phyloP scores from a whole-genome alignment of 2,888 invertebrate genomes.

The Heliconius hortense region DNA sequence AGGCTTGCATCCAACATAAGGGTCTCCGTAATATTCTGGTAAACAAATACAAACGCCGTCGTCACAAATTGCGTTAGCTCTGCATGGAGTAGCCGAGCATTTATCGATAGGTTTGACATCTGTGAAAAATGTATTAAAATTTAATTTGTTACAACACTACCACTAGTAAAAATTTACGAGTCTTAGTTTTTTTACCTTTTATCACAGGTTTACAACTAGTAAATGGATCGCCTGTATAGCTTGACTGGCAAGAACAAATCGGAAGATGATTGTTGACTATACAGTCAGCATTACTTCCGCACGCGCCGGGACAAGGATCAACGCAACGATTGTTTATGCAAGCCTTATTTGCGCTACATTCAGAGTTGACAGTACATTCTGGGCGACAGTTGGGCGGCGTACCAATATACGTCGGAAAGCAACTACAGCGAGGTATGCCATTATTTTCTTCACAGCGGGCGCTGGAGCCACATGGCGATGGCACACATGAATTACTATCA shows the following conservation, averaged over 20 bases:
- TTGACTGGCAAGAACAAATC: constrained; percentile 84
- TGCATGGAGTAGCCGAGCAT: constrained; percentile 87
- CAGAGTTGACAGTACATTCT: constrained; percentile 87
- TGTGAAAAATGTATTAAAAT: constrained; percentile 47
- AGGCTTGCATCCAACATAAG: constrained; percentile 87
- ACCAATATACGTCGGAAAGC: constrained; percentile 86
- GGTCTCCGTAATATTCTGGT: constrained; percentile 88
- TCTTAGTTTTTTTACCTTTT: constrained; percentile 52
- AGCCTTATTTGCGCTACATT: constrained; percentile 85
- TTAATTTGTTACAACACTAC: not conserved
- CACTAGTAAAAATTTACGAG: not conserved
- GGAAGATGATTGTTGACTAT: constrained; percentile 87
- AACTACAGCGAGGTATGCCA: constrained; percentile 86
- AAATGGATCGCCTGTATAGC: constrained; percentile 89
- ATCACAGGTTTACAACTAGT: constrained; percentile 66
- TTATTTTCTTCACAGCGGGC: constrained; percentile 86
- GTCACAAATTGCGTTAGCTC: constrained; percentile 84
- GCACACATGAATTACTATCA: constrained; percentile 84
- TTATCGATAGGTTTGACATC: constrained; percentile 75
- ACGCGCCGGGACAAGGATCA: constrained; percentile 90
- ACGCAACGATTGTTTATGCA: constrained; percentile 87
- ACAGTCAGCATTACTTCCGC: constrained; percentile 88
- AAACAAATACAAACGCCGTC: constrained; percentile 87
- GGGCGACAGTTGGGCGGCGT: constrained; percentile 89
- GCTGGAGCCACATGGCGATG: constrained; percentile 90